These are phyloP conservation scores for Cydia pomonella DNA, from an alignment of 1,140 invertebrate species.

Conservation along the genomic window DNA sequence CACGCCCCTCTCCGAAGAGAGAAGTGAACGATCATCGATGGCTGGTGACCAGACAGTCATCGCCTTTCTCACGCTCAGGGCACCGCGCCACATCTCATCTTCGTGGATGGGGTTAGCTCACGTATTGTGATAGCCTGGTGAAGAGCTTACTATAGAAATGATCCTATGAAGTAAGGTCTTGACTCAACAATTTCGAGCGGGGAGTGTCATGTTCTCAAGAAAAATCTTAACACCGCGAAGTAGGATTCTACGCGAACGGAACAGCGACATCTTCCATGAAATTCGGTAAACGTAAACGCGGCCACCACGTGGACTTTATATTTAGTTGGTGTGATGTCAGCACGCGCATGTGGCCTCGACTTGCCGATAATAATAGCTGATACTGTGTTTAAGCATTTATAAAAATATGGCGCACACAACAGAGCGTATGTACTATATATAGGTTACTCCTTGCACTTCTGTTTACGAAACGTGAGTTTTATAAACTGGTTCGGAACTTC, in stretches of 20 bases:
- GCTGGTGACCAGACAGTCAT: neutral
- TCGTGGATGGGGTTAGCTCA: conserved; percentile 8
- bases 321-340: neutral
- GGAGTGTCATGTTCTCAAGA: neutral
- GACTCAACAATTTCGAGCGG: neutral
- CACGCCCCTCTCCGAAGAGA: conserved; percentile 1
- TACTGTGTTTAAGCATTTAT: neutral
- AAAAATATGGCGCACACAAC: neutral
- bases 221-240: conserved; percentile 16
- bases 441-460: neutral
- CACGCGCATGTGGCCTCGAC: neutral
- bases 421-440: neutral
- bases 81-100: conserved; percentile 8
- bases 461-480: neutral
- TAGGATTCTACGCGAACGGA: neutral
- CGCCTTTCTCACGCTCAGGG: conserved; percentile 12
- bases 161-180: conserved; percentile 16
- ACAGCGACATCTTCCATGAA: neutral
- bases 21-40: conserved; percentile 9
- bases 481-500: neutral
- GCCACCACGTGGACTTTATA: neutral
- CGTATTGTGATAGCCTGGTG: conserved; percentile 8
- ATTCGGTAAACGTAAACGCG: neutral
- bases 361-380: neutral
- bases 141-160: conserved; percentile 17